Evolutionary conservation across 1,140 invertebrate genomes (phyloP).

Genomic region (Drosophila nigromelanica): DNA sequence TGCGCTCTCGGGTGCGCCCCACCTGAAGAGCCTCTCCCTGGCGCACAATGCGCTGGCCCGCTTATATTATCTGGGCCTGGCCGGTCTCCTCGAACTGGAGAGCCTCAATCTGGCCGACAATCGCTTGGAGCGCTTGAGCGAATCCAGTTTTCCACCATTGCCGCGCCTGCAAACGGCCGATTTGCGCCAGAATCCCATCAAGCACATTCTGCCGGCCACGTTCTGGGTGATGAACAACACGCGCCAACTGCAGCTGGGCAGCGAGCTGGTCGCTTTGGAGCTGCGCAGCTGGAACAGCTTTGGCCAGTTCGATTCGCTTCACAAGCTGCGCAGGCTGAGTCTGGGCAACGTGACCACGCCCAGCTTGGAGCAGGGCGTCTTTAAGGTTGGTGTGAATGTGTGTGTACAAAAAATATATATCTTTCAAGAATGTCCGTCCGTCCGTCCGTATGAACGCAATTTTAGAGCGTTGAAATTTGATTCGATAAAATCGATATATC

Average conservation of each 20-base stretch:
- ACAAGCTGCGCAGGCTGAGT: slow-evolving; percentile 85
- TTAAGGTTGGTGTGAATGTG: slow-evolving; percentile 81
- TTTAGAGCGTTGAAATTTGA: too few species aligned
- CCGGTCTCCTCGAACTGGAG: slow-evolving; percentile 87
- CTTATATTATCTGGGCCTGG: slow-evolving; percentile 87
- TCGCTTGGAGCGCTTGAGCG: slow-evolving; percentile 88
- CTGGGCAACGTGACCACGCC: slow-evolving; percentile 86
- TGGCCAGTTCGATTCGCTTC: slow-evolving; percentile 87
- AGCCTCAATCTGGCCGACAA: slow-evolving; percentile 88
- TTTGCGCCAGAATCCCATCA: slow-evolving; percentile 88
- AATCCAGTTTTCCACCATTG: slow-evolving; percentile 89
- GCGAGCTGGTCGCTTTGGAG: slow-evolving; percentile 84
- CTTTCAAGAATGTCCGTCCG: too few species aligned
- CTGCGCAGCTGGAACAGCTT: slow-evolving; percentile 84
- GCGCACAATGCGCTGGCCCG: slow-evolving; percentile 87
- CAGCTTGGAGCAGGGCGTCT: slow-evolving; percentile 86
- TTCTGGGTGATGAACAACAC: slow-evolving; percentile 90
- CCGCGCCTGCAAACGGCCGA: slow-evolving; percentile 86
- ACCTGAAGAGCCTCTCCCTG: slow-evolving; percentile 87
- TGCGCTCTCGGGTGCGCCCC: slow-evolving; percentile 88
- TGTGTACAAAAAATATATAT: too few species aligned
- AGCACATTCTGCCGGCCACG: slow-evolving; percentile 87
- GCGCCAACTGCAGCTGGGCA: slow-evolving; percentile 86
- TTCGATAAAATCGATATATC: too few species aligned
- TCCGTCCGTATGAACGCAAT: too few species aligned